Evolutionary conservation across 2,797 vertebrate genomes (phyloP).

Genomic region (Loris lydekkerianus): DNA sequence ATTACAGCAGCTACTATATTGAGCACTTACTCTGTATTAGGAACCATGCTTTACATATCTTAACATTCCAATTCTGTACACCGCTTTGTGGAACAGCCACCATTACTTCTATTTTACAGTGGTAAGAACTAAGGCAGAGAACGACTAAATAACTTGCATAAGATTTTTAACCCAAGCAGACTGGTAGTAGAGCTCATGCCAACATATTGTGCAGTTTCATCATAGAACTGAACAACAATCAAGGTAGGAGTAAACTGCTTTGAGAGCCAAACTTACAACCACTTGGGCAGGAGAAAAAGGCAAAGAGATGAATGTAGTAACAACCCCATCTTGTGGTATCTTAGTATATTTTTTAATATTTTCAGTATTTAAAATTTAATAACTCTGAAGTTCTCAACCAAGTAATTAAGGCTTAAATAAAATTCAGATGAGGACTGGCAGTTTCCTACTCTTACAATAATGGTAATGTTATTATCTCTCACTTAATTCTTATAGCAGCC

Average conservation of each 20-base stretch:
- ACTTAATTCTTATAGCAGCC: constrained; percentile 18
- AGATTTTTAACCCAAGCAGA: background rate
- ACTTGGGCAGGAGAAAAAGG: background rate
- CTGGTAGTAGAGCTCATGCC: background rate
- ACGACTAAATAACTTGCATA: background rate
- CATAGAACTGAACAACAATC: constrained; percentile 13
- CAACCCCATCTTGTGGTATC: constrained; percentile 78
- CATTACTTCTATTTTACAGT: background rate
- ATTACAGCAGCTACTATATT: background rate
- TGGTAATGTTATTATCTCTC: background rate
- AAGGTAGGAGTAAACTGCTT: background rate
- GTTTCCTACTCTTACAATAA: constrained; percentile 8
- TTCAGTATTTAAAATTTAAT: constrained; percentile 34
- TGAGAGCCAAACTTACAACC: background rate
- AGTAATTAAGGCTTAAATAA: constrained; percentile 61
- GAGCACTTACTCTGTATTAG: constrained; percentile 1
- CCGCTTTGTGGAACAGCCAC: background rate
- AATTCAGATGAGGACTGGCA: constrained; percentile 41
- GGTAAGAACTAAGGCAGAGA: constrained; percentile 18
- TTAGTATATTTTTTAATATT: constrained; percentile 56
- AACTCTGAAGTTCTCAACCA: background rate
- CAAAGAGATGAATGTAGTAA: constrained; percentile 22
- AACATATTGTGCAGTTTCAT: background rate
- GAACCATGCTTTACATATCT: background rate
- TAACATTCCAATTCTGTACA: background rate